These are phyloP conservation scores for Gastrophysa polygoni DNA, from an alignment of 2,888 invertebrate species.

Conservation along the genomic window DNA sequence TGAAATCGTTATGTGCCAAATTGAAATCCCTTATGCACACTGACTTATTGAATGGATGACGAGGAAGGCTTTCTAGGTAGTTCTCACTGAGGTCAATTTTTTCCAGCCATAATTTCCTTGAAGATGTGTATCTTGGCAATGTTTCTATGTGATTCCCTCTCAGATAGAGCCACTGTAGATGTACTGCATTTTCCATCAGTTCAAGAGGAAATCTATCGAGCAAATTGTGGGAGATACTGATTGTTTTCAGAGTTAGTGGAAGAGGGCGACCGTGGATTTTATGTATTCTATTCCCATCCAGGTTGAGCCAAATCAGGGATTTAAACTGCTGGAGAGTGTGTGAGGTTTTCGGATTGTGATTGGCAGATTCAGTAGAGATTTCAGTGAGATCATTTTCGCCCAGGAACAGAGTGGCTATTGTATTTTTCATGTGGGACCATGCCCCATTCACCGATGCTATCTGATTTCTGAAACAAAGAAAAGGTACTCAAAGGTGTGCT, in stretches of 20 bases:
- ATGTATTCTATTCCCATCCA: constrained; percentile 75
- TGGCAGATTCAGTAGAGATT: constrained; percentile 61
- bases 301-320: constrained; percentile 70
- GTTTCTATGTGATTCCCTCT: constrained; percentile 66
- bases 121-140: constrained; percentile 62
- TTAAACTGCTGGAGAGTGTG: constrained; percentile 57
- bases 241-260: constrained; percentile 70
- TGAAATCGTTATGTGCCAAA: constrained; percentile 79
- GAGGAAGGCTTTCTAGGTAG: constrained; percentile 72
- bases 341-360: constrained; percentile 50
- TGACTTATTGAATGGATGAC: constrained; percentile 71
- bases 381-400: constrained; percentile 82
- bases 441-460: constrained; percentile 76
- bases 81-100: constrained; percentile 87
- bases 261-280: constrained; percentile 67
- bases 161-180: constrained; percentile 73
- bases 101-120: constrained; percentile 63
- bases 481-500: neutral
- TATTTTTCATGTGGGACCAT: constrained; percentile 80
- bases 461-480: constrained; percentile 69
- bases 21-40: constrained; percentile 80
- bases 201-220: constrained; percentile 71
- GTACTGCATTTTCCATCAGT: constrained; percentile 66
- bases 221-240: constrained; percentile 77
- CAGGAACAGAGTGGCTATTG: constrained; percentile 77